Percentiles rank a stretch among this genome's conserved stretches.
These are phyloP conservation scores for Acarapis woodi DNA, from an alignment of 1,140 invertebrate species.

Conservation along the genomic window DNA sequence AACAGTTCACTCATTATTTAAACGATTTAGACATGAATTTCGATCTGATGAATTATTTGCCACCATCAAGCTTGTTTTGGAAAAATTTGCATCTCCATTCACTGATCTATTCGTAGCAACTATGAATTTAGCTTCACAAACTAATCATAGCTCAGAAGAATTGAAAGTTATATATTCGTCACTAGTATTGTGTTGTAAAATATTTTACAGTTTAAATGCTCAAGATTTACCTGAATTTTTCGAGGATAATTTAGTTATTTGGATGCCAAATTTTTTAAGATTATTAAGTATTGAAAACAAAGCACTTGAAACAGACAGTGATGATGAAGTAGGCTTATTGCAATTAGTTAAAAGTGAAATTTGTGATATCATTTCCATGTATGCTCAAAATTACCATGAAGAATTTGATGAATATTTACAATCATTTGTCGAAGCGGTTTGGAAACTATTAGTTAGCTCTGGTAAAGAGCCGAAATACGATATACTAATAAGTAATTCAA, in stretches of 20 bases:
- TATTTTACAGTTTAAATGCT: constrained; percentile 83
- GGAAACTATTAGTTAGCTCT: constrained; percentile 57
- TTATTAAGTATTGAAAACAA: constrained; percentile 42
- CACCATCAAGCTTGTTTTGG: constrained; percentile 86
- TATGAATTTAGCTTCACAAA: constrained; percentile 43
- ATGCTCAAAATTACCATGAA: constrained; percentile 91
- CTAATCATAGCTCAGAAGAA: constrained; percentile 43
- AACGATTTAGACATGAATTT: constrained; percentile 78
- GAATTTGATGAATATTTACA: constrained; percentile 67
- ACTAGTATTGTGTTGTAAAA: constrained; percentile 62
- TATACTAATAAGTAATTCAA: constrained; percentile 68
- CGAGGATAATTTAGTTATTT: constrained; percentile 78
- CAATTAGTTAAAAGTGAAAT: constrained; percentile 78
- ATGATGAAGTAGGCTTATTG: constrained; percentile 60
- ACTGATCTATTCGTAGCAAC: constrained; percentile 69
- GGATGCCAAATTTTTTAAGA: constrained; percentile 69
- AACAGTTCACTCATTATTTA: constrained; percentile 83
- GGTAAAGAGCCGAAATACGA: constrained; percentile 67
- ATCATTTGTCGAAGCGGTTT: constrained; percentile 66
- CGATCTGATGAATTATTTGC: constrained; percentile 77
- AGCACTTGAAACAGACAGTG: constrained; percentile 28
- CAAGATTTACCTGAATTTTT: constrained; percentile 95
- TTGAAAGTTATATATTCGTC: constrained; percentile 67
- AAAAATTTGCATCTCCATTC: constrained; percentile 66
- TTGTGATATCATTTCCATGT: constrained; percentile 74